These are phyloP conservation scores for Porites evermanni DNA, from an alignment of 92 coral and sea anemone species.

Conservation along the genomic window DNA sequence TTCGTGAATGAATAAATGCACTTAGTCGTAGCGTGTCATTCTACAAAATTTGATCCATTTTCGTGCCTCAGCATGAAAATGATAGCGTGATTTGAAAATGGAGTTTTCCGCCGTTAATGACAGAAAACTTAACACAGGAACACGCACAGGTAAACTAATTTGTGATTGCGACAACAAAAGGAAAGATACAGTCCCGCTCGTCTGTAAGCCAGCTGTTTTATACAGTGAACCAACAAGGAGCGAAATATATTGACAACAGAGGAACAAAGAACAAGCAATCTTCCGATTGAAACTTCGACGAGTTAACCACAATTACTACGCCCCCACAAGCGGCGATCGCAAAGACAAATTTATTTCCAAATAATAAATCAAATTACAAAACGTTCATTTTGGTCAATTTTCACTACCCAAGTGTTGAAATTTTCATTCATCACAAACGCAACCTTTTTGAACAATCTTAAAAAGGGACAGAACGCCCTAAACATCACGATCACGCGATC, in stretches of 20 bases:
- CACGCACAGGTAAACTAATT: background rate
- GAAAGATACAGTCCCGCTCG: no score
- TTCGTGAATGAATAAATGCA: no score
- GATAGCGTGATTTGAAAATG: background rate
- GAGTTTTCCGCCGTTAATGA: background rate
- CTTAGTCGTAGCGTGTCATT: background rate
- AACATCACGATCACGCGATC: background rate
- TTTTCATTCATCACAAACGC: background rate
- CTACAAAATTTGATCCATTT: background rate
- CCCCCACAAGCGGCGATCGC: background rate
- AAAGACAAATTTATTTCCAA: no score
- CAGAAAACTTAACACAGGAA: constrained; percentile 2
- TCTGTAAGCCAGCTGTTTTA: no score
- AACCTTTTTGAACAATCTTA: background rate
- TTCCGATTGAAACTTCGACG: no score
- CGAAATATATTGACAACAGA: no score
- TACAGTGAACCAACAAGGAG: no score
- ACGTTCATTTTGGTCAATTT: background rate
- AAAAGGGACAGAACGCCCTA: background rate
- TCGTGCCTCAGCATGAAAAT: background rate
- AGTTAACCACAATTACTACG: background rate
- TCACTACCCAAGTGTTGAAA: background rate
- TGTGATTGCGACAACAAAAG: background rate
- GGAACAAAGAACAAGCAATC: no score
- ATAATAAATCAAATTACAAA: background rate